Conservation (phyloP, 2,888 invertebrate species). For the Drosophila prostipennis region DNA sequence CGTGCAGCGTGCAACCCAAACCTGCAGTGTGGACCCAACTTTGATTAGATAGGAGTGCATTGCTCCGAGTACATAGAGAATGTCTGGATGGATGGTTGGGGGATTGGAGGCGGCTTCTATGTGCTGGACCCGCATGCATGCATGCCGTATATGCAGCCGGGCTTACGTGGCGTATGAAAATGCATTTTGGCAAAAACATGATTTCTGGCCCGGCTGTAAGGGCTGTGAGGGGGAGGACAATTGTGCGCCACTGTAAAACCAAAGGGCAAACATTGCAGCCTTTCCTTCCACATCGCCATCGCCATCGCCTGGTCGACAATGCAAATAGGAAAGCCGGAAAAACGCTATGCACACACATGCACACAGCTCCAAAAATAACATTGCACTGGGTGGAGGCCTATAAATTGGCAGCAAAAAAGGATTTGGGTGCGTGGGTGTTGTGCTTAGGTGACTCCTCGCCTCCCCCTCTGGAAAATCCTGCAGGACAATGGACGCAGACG, state of each 20-base stretch:
- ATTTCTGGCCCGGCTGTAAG: constrained; percentile 38
- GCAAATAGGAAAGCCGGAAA: constrained; percentile 71
- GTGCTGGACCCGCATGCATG: constrained; percentile 58
- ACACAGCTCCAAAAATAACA: constrained; percentile 17
- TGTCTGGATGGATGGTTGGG: neutral
- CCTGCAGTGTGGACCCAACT: constrained; percentile 25
- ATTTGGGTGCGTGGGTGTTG: constrained; percentile 45
- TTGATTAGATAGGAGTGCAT: constrained; percentile 75
- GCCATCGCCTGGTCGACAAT: constrained; percentile 57
- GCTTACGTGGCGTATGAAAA: constrained; percentile 73
- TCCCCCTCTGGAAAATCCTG: neutral
- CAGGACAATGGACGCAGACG: constrained; percentile 57
- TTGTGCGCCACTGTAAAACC: constrained; percentile 66
- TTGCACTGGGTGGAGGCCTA: constrained; percentile 44
- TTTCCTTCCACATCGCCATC: constrained; percentile 26
- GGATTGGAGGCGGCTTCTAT: constrained; percentile 14
- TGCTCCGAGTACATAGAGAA: constrained; percentile 50
- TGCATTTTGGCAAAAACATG: constrained; percentile 77
- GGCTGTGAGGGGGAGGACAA: neutral
- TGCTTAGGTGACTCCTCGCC: constrained; percentile 49
- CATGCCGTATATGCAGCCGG: constrained; percentile 48
- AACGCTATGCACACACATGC: constrained; percentile 47
- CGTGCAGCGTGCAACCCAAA: constrained; percentile 19
- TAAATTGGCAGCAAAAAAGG: constrained; percentile 67
- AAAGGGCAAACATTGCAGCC: constrained; percentile 69